These are phyloP conservation scores for Erinaceus europaeus DNA, from an alignment of 2,113 vertebrate genomes.

Conservation along the genomic window DNA sequence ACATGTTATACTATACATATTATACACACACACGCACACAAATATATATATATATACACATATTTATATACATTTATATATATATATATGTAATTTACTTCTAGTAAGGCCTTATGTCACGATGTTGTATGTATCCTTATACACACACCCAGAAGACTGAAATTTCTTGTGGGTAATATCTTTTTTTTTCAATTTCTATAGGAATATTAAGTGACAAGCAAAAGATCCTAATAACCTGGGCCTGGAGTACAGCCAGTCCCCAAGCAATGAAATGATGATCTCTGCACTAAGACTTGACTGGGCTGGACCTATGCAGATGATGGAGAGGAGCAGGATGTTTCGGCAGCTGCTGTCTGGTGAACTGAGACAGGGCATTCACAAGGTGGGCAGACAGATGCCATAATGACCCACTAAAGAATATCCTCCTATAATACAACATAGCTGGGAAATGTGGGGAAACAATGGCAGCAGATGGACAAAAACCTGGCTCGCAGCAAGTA, in stretches of 20 bases:
- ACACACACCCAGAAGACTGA: background rate
- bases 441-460: constrained; percentile 47
- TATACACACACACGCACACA: too few relatives aligned
- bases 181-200: constrained; percentile 14
- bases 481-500: constrained; percentile 43
- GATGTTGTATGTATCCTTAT: background rate
- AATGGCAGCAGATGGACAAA: constrained; percentile 70
- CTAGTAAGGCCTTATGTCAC: background rate
- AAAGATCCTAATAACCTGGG: constrained; percentile 21
- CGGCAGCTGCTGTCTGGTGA: constrained; percentile 69
- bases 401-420: constrained; percentile 68
- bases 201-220: constrained; percentile 26
- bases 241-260: constrained; percentile 53
- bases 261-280: constrained; percentile 41
- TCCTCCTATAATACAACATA: constrained; percentile 13
- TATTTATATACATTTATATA: too few relatives aligned
- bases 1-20: too few relatives aligned
- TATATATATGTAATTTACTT: too few relatives aligned
- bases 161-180: constrained; percentile 36
- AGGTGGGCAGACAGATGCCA: constrained; percentile 72
- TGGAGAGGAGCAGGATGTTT: constrained; percentile 44
- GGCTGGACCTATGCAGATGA: constrained; percentile 42
- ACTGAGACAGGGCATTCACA: constrained; percentile 52
- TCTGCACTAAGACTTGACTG: constrained; percentile 49
- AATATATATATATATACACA: too few relatives aligned